Conservation (phyloP, 2,113 vertebrate species). For the Panthera uncia region DNA sequence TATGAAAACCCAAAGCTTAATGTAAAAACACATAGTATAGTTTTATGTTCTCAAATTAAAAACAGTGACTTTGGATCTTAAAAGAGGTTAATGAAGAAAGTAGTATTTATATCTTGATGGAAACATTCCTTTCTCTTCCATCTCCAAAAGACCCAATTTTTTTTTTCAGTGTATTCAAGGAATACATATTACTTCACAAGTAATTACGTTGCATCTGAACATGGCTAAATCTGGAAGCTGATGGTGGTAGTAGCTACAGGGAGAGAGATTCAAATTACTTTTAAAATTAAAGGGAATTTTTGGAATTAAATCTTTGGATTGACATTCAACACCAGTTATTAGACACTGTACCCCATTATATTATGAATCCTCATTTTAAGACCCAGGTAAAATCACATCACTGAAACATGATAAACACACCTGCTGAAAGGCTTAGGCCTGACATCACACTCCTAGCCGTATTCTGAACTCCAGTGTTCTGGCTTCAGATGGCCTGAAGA, state of each 20-base stretch:
- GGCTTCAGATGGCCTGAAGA: background rate
- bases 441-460: accelerated
- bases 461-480: background rate
- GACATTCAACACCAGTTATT: background rate
- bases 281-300: constrained; percentile 32
- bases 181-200: background rate
- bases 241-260: background rate
- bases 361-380: background rate
- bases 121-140: background rate
- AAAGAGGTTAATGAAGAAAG: background rate
- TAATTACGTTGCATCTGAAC: background rate
- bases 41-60: constrained; percentile 20
- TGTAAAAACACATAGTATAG: background rate
- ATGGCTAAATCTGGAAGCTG: background rate
- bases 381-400: background rate
- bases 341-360: background rate
- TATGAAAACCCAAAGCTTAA: background rate
- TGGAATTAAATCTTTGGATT: background rate
- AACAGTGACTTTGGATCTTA: background rate
- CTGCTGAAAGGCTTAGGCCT: background rate
- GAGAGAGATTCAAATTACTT: background rate
- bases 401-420: background rate
- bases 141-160: background rate
- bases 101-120: background rate
- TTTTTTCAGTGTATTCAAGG: background rate